These are phyloP conservation scores for Brachynemurus nebulosus DNA, from an alignment of 2,888 invertebrate species.

Conservation along the genomic window DNA sequence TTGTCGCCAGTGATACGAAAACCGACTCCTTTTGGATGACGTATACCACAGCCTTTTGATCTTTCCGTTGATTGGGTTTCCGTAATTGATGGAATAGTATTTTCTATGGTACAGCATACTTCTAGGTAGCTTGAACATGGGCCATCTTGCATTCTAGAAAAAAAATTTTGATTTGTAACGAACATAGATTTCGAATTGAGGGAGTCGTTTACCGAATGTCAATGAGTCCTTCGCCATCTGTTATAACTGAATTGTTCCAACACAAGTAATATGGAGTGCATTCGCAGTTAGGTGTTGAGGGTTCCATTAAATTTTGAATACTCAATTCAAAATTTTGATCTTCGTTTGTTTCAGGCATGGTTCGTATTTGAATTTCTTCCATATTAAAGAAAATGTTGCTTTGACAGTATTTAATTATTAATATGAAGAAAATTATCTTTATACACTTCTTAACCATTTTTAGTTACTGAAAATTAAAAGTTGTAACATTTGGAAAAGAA, in stretches of 20 bases:
- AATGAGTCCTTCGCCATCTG: constrained; percentile 56
- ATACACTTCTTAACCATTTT: too few relatives aligned
- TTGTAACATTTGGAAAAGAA: too few relatives aligned
- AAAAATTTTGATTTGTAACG: too few relatives aligned
- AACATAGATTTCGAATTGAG: too few relatives aligned
- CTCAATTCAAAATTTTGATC: neutral
- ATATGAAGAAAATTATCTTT: too few relatives aligned
- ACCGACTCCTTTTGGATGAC: constrained; percentile 59
- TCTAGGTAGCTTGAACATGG: constrained; percentile 39
- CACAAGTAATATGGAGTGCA: constrained; percentile 73
- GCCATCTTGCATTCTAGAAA: constrained; percentile 24
- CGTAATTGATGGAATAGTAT: constrained; percentile 20
- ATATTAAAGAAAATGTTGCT: too few relatives aligned
- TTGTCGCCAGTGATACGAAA: constrained; percentile 51
- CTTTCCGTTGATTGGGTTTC: constrained; percentile 17
- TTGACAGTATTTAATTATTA: too few relatives aligned
- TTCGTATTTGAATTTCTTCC: too few relatives aligned
- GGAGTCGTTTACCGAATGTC: constrained; percentile 69
- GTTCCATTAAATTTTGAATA: neutral
- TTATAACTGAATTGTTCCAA: constrained; percentile 46
- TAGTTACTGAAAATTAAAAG: too few relatives aligned
- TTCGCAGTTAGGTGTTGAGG: constrained; percentile 36
- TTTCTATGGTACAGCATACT: constrained; percentile 37
- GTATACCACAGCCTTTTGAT: constrained; percentile 49
- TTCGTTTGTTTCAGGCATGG: too few relatives aligned